These are phyloP conservation scores for Ectropis crepuscularia DNA, from an alignment of 2,888 invertebrate genomes.

Conservation along the genomic window DNA sequence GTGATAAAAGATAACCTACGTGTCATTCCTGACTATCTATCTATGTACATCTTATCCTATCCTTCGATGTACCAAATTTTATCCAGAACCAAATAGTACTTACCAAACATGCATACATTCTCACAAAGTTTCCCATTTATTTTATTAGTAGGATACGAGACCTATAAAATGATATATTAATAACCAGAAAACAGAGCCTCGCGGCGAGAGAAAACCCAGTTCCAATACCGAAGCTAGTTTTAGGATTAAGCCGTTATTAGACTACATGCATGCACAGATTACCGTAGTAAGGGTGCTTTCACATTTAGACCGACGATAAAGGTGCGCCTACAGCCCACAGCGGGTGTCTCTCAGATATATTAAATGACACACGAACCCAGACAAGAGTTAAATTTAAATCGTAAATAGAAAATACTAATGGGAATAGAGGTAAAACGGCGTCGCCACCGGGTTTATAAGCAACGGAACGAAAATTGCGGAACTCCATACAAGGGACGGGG, in stretches of 20 bases:
- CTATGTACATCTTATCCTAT: too few relatives aligned
- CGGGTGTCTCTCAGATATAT: conserved; percentile 23
- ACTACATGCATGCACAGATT: conserved; percentile 21
- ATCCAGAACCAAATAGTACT: too few relatives aligned
- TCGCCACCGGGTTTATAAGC: conserved; percentile 15
- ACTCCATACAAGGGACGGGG: conserved; percentile 14
- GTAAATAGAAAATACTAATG: conserved; percentile 18
- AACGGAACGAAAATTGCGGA: conserved; percentile 11
- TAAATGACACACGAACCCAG: conserved; percentile 22
- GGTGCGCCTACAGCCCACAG: conserved; percentile 12
- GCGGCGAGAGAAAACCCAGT: conserved; percentile 9
- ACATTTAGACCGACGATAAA: conserved; percentile 12
- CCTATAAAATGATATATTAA: too few relatives aligned
- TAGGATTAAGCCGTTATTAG: conserved; percentile 16
- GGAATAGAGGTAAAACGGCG: conserved; percentile 12
- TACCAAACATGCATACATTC: too few relatives aligned
- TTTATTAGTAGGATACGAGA: too few relatives aligned
- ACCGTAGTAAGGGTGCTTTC: conserved; percentile 21
- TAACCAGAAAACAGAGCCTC: neutral
- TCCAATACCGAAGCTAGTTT: conserved; percentile 4
- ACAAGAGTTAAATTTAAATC: conserved; percentile 22
- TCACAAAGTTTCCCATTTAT: too few relatives aligned
- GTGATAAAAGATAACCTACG: too few relatives aligned
- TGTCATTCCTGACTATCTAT: too few relatives aligned
- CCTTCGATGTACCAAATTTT: too few relatives aligned